These are phyloP conservation scores for Catostomus latipinnis DNA, from an alignment of 2,797 vertebrate species.

Conservation along the genomic window DNA sequence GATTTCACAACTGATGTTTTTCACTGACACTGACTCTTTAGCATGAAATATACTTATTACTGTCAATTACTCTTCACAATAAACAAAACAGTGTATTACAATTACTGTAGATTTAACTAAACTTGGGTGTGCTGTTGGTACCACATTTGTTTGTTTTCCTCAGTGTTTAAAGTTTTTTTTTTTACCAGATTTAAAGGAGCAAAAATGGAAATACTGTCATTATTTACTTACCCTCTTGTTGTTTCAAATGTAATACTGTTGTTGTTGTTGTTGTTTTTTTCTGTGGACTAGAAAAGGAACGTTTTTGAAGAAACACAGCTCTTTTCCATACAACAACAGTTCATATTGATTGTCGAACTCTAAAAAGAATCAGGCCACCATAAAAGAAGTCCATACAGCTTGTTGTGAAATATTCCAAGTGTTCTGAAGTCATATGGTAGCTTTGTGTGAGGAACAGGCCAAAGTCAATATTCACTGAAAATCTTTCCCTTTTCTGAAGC, in stretches of 20 bases:
- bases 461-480: too few species aligned
- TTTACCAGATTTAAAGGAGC: not conserved
- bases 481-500: too few species aligned
- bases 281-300: not conserved
- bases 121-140: too few species aligned
- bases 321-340: not conserved
- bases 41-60: not conserved
- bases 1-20: slow-evolving; percentile 72
- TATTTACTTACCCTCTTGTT: not conserved
- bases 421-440: too few species aligned
- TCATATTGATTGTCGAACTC: not conserved
- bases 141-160: not conserved
- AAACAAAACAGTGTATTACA: too few species aligned
- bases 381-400: not conserved
- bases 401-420: too few species aligned
- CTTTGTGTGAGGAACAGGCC: too few species aligned
- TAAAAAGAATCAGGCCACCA: not conserved
- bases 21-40: slow-evolving; percentile 74
- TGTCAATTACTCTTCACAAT: too few species aligned
- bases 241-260: too few species aligned
- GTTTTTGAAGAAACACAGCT: not conserved
- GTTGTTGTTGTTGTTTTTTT: not conserved
- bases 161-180: not conserved
- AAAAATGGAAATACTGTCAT: not conserved
- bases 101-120: too few species aligned